A percentile compares a stretch with the other conserved stretches of the same genome.
Evolutionary conservation across 2,888 invertebrate genomes (phyloP).

Genomic region (Ceramica pisi): DNA sequence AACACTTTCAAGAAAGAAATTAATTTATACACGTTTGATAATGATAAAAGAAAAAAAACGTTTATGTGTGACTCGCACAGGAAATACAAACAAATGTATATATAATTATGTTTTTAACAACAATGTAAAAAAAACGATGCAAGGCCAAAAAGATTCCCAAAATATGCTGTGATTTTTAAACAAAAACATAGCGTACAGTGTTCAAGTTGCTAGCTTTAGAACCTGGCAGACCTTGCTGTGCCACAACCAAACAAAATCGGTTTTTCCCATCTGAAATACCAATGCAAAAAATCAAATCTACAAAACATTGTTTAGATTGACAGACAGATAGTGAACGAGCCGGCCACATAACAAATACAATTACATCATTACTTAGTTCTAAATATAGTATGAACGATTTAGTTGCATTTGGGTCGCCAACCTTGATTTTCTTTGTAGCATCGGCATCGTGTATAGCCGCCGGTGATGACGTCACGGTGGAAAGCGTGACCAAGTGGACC

Average conservation of each 20-base stretch:
- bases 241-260: not conserved
- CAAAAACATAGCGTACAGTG: no score
- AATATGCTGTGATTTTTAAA: no score
- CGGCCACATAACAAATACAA: conserved; percentile 27
- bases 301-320: conserved; percentile 6
- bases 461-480: conserved; percentile 50
- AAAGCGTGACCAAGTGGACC: conserved; percentile 54
- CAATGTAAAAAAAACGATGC: no score
- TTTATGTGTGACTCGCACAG: no score
- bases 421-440: conserved; percentile 51
- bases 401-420: conserved; percentile 22
- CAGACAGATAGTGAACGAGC: conserved; percentile 3
- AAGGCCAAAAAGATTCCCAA: no score
- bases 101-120: no score
- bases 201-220: not conserved
- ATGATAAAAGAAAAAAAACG: no score
- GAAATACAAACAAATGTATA: no score
- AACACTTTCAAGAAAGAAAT: not conserved
- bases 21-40: no score
- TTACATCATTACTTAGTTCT: conserved; percentile 29
- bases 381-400: conserved; percentile 40
- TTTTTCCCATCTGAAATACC: not conserved
- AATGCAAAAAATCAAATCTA: conserved; percentile 6
- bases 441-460: not conserved
- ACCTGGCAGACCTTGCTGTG: not conserved